These are phyloP conservation scores for Leuciscus waleckii DNA, from an alignment of 2,797 vertebrate species.

Conservation along the genomic window DNA sequence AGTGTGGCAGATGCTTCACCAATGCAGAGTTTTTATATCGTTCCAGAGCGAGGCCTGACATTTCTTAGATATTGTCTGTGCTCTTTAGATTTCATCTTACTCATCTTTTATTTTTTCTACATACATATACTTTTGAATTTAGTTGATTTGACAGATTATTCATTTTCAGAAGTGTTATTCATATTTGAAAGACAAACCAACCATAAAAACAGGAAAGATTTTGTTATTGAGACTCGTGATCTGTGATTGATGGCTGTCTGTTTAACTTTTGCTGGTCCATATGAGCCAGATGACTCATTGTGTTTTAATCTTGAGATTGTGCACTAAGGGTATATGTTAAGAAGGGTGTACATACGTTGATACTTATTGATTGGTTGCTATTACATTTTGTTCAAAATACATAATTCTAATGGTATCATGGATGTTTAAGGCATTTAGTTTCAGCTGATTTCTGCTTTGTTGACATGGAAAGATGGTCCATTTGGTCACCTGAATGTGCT, in stretches of 20 bases:
- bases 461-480: not conserved
- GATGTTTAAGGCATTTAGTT: not conserved
- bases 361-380: constrained; percentile 53
- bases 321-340: constrained; percentile 8
- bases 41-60: constrained; percentile 11
- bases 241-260: constrained; percentile 26
- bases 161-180: constrained; percentile 36
- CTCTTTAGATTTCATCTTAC: constrained; percentile 15
- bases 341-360: not conserved
- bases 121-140: constrained; percentile 19
- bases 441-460: not conserved
- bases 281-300: constrained; percentile 16
- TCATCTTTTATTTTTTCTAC: constrained; percentile 20
- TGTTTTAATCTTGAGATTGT: not conserved
- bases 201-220: constrained; percentile 35
- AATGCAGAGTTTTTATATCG: constrained; percentile 37
- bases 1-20: constrained; percentile 27
- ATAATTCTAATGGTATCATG: not conserved
- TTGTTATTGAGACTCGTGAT: constrained; percentile 5
- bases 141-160: constrained; percentile 43
- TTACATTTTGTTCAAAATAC: not conserved
- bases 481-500: not conserved
- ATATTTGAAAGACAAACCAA: constrained; percentile 47
- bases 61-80: constrained; percentile 31
- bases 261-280: not conserved